These are phyloP conservation scores for Pocillopora verrucosa DNA, from an alignment of 64 coral and sea anemone species.

Conservation along the genomic window DNA sequence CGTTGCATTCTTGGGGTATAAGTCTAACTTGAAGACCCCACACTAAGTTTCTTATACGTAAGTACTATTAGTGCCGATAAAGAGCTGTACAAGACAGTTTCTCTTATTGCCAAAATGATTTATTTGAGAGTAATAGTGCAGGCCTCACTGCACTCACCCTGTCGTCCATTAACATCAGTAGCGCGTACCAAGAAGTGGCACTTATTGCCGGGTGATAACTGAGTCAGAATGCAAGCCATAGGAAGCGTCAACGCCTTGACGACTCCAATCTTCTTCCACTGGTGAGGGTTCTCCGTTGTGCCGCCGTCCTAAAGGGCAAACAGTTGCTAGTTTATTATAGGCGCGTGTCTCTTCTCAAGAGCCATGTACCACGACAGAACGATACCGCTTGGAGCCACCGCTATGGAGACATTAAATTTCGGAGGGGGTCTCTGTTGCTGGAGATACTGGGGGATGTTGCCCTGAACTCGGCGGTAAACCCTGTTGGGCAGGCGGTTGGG, in stretches of 20 bases:
- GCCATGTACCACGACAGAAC: slow-evolving; percentile 98
- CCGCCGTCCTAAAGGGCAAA: slow-evolving; percentile 88
- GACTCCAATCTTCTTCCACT: slow-evolving; percentile 99
- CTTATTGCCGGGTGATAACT: slow-evolving; percentile 93
- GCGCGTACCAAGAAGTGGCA: slow-evolving; percentile 95
- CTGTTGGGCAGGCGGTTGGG: not conserved
- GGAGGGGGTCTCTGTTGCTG: slow-evolving; percentile 26
- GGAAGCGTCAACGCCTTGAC: slow-evolving; percentile 95
- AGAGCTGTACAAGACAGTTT: not conserved
- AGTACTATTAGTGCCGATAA: too few relatives aligned
- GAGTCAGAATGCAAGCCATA: slow-evolving; percentile 96
- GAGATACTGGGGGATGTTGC: not conserved
- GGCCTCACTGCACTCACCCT: slow-evolving; percentile 79
- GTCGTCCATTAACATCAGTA: slow-evolving; percentile 70
- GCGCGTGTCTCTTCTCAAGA: slow-evolving; percentile 51
- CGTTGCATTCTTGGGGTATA: not conserved
- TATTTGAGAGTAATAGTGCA: slow-evolving; percentile 92
- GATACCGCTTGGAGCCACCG: slow-evolving; percentile 84
- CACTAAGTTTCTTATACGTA: too few relatives aligned
- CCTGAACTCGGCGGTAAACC: not conserved
- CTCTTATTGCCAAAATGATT: not conserved
- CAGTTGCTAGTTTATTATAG: slow-evolving; percentile 83
- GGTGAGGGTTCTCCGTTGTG: slow-evolving; percentile 40
- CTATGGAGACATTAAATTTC: slow-evolving; percentile 60
- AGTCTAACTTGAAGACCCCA: too few relatives aligned